phyloP scores from a whole-genome alignment of 2,113 vertebrate genomes.

The Mirza zaza region DNA sequence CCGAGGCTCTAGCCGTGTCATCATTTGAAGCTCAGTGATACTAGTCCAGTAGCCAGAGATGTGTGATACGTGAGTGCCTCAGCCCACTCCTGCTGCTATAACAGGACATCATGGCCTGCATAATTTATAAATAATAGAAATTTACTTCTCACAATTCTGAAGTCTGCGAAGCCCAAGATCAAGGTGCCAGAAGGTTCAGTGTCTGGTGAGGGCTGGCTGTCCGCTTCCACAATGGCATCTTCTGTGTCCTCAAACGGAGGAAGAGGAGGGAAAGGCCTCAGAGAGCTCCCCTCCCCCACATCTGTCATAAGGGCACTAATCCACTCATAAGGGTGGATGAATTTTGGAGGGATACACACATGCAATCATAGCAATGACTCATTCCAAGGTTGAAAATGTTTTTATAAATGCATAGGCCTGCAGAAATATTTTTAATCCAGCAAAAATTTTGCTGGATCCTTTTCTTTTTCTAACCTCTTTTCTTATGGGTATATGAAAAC shows the following conservation, averaged over 20 bases:
- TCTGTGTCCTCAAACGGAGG: not conserved
- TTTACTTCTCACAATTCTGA: not conserved
- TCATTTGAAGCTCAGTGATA: not conserved
- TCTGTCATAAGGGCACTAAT: not conserved
- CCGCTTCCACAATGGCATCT: not conserved
- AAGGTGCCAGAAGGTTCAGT: not conserved
- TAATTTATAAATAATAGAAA: not conserved
- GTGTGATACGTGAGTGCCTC: not conserved
- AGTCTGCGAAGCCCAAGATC: not conserved
- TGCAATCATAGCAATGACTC: not conserved
- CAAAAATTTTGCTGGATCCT: not conserved
- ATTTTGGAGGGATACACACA: not conserved
- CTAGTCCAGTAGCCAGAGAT: not conserved
- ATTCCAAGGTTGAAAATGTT: not conserved
- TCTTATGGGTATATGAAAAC: not conserved
- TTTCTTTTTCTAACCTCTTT: not conserved
- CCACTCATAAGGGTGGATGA: not conserved
- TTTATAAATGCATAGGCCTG: not conserved
- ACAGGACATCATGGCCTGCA: not conserved
- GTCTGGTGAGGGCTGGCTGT: not conserved
- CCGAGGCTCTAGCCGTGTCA: accelerated
- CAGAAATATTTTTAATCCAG: not conserved
- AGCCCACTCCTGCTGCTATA: not conserved
- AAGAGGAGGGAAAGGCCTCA: not conserved
- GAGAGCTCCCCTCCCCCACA: no score